Evolutionary conservation across 2,113 vertebrate species (phyloP).

Genomic region (Odocoileus hemionus): DNA sequence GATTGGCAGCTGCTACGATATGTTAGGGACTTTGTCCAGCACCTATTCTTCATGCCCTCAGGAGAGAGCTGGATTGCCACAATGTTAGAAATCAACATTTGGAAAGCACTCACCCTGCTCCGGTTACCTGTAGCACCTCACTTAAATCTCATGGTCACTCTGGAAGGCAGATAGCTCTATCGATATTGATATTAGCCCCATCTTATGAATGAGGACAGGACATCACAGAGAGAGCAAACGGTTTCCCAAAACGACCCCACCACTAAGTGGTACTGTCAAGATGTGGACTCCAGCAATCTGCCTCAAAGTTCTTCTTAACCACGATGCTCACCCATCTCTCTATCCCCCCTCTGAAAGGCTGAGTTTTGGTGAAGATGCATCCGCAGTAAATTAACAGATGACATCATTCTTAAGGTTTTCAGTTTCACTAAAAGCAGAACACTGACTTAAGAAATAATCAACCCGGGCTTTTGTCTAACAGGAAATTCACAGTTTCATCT

Average conservation of each 20-base stretch:
- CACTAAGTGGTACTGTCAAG: fast-evolving
- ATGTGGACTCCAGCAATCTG: fast-evolving
- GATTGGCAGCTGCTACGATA: fast-evolving
- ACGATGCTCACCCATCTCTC: not conserved
- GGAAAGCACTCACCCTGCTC: fast-evolving
- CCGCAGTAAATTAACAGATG: not conserved
- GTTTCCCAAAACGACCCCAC: too few relatives aligned
- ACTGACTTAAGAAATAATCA: not conserved
- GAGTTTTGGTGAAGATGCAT: not conserved
- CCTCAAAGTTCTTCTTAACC: not conserved
- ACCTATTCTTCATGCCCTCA: not conserved
- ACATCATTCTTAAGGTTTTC: not conserved
- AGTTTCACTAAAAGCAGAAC: not conserved
- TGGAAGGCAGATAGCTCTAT: fast-evolving
- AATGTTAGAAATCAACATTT: not conserved
- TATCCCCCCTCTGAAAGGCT: fast-evolving
- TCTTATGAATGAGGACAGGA: not conserved
- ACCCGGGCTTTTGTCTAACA: not conserved
- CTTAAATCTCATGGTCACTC: fast-evolving
- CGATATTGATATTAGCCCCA: fast-evolving
- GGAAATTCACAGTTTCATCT: conserved; percentile 29
- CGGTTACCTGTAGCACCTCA: fast-evolving
- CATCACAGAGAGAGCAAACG: not conserved
- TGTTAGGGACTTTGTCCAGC: not conserved
- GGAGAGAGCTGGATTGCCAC: not conserved